Conservation (phyloP, 2,888 invertebrate species). For the Polyommatus iphigenia region DNA sequence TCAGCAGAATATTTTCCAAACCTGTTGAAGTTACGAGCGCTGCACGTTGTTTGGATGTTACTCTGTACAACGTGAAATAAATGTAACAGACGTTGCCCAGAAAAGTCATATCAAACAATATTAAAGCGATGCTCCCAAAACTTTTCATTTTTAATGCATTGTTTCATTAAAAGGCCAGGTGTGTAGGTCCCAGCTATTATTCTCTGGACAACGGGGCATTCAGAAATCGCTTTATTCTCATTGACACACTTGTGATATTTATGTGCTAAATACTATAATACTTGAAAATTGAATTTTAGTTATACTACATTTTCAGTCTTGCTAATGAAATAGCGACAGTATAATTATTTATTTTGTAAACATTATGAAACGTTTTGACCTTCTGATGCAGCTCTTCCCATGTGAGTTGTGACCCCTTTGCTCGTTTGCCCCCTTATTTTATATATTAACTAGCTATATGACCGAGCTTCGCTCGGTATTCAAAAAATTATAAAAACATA, state of each 20-base stretch:
- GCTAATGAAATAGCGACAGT: background rate
- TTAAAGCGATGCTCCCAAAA: constrained; percentile 48
- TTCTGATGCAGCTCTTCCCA: too few relatives aligned
- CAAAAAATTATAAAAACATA: too few relatives aligned
- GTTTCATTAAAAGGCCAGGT: constrained; percentile 66
- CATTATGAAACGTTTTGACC: too few relatives aligned
- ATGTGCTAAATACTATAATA: constrained; percentile 46
- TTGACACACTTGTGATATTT: constrained; percentile 68
- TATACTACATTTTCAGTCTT: background rate
- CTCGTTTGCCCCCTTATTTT: too few relatives aligned
- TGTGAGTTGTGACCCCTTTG: too few relatives aligned
- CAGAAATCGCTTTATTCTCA: constrained; percentile 69
- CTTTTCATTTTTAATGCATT: constrained; percentile 65
- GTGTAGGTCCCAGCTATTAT: constrained; percentile 71
- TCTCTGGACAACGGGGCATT: constrained; percentile 62
- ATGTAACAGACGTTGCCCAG: constrained; percentile 12
- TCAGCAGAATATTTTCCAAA: background rate
- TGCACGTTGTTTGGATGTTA: background rate
- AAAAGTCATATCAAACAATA: constrained; percentile 4
- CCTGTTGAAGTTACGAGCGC: constrained; percentile 9
- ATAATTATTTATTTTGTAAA: background rate
- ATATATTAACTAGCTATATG: too few relatives aligned
- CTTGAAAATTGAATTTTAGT: background rate
- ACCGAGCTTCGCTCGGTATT: too few relatives aligned
- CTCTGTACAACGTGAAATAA: background rate